Conservation (phyloP, 2,113 vertebrate genomes). For the Chrysemys picta region DNA sequence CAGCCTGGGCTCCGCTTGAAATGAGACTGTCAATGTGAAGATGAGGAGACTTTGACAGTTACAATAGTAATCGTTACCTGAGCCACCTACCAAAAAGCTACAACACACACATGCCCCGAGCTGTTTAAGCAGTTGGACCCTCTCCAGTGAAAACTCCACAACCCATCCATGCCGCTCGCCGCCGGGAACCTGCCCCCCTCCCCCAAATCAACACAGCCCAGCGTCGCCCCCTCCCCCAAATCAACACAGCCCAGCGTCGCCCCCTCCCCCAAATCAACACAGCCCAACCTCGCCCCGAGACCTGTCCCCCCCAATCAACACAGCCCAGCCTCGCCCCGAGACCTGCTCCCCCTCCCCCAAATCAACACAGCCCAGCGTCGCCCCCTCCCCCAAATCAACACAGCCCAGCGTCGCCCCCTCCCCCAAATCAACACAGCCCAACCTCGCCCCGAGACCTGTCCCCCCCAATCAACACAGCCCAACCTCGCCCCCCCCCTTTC, state of each 20-base stretch:
- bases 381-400: background rate
- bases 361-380: no score
- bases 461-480: background rate
- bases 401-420: no score
- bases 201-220: no score
- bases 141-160: background rate
- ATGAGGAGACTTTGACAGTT: no score
- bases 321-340: no score
- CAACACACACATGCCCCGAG: background rate
- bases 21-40: background rate
- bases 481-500: background rate
- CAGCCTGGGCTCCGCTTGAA: background rate
- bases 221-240: no score
- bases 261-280: background rate
- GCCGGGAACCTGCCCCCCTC: no score
- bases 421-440: no score
- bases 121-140: background rate
- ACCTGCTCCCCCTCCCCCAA: background rate
- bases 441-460: no score
- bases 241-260: background rate
- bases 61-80: background rate
- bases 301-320: no score
- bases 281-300: background rate
- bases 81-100: background rate
- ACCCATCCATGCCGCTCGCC: background rate